Base-by-base conservation (phyloP, 2,888 invertebrate genomes). In the Melangyna quadrimaculata region DNA sequence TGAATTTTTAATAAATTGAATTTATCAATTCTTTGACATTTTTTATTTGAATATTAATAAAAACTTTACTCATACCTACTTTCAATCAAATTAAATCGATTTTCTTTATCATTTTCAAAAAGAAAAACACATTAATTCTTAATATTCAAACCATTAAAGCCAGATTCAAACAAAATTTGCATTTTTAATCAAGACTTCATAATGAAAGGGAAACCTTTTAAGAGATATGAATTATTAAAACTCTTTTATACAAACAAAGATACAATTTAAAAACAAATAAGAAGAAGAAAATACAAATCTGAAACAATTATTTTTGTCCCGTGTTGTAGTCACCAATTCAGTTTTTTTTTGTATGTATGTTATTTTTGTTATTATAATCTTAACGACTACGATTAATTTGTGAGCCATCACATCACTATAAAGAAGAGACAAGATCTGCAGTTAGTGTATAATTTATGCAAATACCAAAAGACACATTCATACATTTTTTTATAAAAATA, bases 361-460 rank as follows among this genome's bases (percentile, higher is more conserved):
- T 55, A 40, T 71, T 72, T 22, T 53, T 40, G 6, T 19, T 75
- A 5, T 40, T 29, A 32, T 65, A n/a, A 32, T 19, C 29, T 83
- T 75, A 72, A 82, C 78, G 79, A 77, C 69, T 65, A 61, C 63
- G 77, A 86, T 86, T 86, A 86, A 86, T 86, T 86, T 78, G 43
- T 70, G 77, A 65, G n/a, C n/a, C n/a, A 78, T 70, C 65, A 65
- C 65, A 65, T 65, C 63, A 63, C 27, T 24, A 14, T 12, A 37
- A 6, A 51, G 43, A 24, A 57, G 48, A 75, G 80, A 80, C 73
- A 80, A 86, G 77, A 86, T 86, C 86, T 77, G n/a, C 72, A 69
- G 77, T 86, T 80, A 73, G 72, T 63, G 37, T 77, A 78, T 86
- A 81, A 81, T 81, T 86, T 86, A 86, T 86, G 86, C 80, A 86